Conservation (phyloP, 2,888 invertebrate species). For the Pachydiplax longipennis region DNA sequence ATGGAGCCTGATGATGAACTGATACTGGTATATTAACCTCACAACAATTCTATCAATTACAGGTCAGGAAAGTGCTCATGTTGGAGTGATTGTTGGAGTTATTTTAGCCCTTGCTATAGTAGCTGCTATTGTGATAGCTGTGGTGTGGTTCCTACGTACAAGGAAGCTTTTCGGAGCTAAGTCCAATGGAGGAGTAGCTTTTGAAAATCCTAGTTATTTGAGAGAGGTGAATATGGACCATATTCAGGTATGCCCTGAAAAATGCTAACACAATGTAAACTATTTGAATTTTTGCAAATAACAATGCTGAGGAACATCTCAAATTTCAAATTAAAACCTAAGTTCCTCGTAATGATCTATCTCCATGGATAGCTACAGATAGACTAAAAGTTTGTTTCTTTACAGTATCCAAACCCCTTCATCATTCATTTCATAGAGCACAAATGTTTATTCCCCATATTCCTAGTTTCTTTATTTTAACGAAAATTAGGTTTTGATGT, state of each 20-base stretch:
- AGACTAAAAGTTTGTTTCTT: no score
- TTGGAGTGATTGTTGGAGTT: conserved; percentile 71
- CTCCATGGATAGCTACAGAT: no score
- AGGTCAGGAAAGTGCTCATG: conserved; percentile 50
- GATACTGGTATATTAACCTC: conserved; percentile 45
- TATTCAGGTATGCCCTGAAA: conserved; percentile 64
- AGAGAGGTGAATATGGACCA: conserved; percentile 79
- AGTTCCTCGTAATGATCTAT: no score
- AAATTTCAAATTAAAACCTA: no score
- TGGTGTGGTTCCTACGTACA: conserved; percentile 69
- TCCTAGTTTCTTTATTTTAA: no score
- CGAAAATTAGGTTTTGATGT: no score
- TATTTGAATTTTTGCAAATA: no score
- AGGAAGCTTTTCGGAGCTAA: conserved; percentile 71
- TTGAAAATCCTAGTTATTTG: conserved; percentile 85
- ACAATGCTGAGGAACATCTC: no score
- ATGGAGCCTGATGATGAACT: background rate
- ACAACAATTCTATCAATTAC: conserved; percentile 52
- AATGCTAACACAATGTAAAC: no score
- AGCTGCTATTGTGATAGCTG: conserved; percentile 68
- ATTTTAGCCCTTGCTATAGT: conserved; percentile 69
- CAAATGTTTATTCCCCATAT: no score
- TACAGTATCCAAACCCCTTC: no score
- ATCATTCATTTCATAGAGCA: no score
- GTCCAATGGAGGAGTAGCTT: conserved; percentile 78